Conservation (phyloP, 2,113 vertebrate genomes). For the Miniopterus natalensis region DNA sequence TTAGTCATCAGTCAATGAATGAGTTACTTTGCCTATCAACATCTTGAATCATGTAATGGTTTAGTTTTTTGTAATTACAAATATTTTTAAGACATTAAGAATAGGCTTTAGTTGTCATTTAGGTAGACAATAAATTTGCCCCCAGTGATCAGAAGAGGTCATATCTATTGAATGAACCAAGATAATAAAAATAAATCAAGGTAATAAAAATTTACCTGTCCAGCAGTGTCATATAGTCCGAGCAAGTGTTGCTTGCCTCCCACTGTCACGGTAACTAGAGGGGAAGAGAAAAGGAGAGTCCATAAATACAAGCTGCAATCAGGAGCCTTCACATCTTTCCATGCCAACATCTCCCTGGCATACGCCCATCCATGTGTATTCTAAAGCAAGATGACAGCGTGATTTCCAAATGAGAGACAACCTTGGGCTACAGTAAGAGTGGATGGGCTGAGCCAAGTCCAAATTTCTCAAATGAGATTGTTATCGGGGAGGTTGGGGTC, state of each 20-base stretch:
- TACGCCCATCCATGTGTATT: rapidly evolving
- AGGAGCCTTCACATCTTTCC: not conserved
- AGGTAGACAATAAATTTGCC: not conserved
- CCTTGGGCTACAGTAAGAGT: conserved; percentile 3
- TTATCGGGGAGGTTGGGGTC: no score
- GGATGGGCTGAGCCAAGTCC: conserved; percentile 57
- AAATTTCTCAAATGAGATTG: not conserved
- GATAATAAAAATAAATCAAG: conserved; percentile 43
- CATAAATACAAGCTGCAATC: not conserved
- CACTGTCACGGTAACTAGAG: conserved; percentile 93
- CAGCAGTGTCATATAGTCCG: conserved; percentile 94
- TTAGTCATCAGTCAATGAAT: not conserved
- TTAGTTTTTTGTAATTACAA: not conserved
- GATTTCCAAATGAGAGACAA: conserved; percentile 50
- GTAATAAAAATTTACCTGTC: conserved; percentile 89
- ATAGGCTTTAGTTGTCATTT: conserved; percentile 22
- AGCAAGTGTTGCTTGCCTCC: conserved; percentile 94
- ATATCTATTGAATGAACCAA: not conserved
- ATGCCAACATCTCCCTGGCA: not conserved
- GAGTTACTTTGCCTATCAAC: not conserved
- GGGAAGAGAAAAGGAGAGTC: conserved; percentile 76
- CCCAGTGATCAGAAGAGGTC: not conserved
- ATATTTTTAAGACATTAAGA: conserved; percentile 11
- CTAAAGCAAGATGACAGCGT: conserved; percentile 56
- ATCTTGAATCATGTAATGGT: not conserved